These are phyloP conservation scores for Epizoanthus stellaris DNA, from an alignment of 92 coral and sea anemone species.

Conservation along the genomic window DNA sequence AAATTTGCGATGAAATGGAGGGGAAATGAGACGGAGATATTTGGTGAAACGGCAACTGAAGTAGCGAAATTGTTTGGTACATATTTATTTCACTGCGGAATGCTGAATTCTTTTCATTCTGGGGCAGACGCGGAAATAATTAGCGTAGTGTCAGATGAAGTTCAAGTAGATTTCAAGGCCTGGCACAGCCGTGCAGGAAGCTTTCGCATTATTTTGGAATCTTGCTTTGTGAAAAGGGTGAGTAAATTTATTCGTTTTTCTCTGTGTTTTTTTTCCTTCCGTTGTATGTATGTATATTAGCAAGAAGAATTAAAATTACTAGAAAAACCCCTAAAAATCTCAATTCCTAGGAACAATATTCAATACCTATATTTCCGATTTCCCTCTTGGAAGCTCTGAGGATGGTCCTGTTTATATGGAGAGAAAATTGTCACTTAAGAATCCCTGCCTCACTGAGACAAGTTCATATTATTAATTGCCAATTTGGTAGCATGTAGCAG, in stretches of 20 bases:
- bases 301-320: not conserved
- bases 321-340: too few relatives aligned
- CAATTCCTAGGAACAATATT: too few relatives aligned
- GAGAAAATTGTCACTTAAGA: constrained; percentile 5
- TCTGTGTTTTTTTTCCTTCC: not conserved
- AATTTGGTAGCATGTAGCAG: not conserved
- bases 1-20: constrained; percentile 2
- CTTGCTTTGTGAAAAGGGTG: constrained; percentile 1
- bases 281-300: not conserved
- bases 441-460: not conserved
- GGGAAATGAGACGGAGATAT: not conserved
- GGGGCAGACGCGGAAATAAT: not conserved
- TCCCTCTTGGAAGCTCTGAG: not conserved
- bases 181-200: constrained; percentile 1
- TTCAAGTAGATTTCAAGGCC: not conserved
- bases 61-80: not conserved
- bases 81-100: not conserved
- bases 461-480: not conserved
- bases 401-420: not conserved
- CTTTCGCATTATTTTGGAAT: not conserved
- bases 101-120: not conserved
- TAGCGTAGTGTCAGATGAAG: not conserved
- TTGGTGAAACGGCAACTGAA: not conserved
- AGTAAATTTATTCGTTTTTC: not conserved
- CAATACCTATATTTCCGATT: not conserved